These are phyloP conservation scores for Alosa alosa DNA, from an alignment of 2,113 vertebrate species.

Conservation along the genomic window DNA sequence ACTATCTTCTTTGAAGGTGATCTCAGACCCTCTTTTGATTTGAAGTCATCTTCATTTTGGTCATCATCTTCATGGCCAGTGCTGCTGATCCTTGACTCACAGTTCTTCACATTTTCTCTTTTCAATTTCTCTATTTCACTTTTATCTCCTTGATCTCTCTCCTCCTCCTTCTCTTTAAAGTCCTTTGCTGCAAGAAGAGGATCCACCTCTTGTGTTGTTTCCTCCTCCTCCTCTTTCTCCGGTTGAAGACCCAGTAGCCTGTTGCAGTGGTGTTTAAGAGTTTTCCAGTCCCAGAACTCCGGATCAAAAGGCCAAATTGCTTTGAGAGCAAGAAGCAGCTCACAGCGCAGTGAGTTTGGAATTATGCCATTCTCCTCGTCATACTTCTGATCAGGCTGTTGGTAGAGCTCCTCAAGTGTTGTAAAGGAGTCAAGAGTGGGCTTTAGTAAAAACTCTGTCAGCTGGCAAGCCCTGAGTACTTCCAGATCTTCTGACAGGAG, in stretches of 20 bases:
- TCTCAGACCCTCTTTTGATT: slow-evolving; percentile 61
- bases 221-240: slow-evolving; percentile 79
- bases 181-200: slow-evolving; percentile 16
- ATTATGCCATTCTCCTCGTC: slow-evolving; percentile 88
- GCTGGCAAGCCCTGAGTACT: slow-evolving; percentile 90
- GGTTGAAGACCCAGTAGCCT: slow-evolving; percentile 82
- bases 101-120: neutral
- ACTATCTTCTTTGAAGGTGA: slow-evolving; percentile 60
- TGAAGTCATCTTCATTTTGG: neutral
- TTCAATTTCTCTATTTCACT: neutral
- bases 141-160: slow-evolving; percentile 51
- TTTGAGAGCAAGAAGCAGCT: slow-evolving; percentile 91
- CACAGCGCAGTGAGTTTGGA: slow-evolving; percentile 94
- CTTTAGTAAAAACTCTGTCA: slow-evolving; percentile 91
- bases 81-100: neutral
- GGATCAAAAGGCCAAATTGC: slow-evolving; percentile 97
- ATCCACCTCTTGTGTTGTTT: slow-evolving; percentile 44
- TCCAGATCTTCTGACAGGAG: slow-evolving; percentile 92
- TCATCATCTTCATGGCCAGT: slow-evolving; percentile 9
- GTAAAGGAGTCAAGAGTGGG: slow-evolving; percentile 80
- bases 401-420: slow-evolving; percentile 84
- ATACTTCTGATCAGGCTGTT: slow-evolving; percentile 91
- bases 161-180: slow-evolving; percentile 59
- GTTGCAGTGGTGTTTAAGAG: slow-evolving; percentile 86
- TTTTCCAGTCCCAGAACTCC: slow-evolving; percentile 99